Evolutionary conservation across 2,113 vertebrate genomes (phyloP).

Genomic region (Pelusios castaneus): DNA sequence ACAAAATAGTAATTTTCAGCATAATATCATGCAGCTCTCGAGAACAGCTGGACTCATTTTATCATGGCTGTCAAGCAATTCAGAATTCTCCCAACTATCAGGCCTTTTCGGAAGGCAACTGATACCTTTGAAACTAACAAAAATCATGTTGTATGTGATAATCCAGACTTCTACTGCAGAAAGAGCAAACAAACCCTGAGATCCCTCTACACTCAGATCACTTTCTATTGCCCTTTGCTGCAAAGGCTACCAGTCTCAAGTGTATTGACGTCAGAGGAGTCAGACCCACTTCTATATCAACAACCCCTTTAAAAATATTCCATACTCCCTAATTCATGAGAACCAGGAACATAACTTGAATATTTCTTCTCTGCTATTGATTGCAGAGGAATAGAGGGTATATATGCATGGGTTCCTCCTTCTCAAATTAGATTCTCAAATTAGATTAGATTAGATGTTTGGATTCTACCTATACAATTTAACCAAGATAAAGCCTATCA

Average conservation of each 20-base stretch:
- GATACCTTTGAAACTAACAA: neutral
- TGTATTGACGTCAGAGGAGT: conserved; percentile 1
- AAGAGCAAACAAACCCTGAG: neutral
- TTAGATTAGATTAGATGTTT: no score
- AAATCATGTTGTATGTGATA: neutral
- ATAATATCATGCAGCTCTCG: neutral
- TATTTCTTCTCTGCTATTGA: neutral
- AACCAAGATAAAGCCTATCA: conserved; percentile 19
- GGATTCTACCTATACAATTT: conserved; percentile 14
- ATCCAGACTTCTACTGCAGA: neutral
- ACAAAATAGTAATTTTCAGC: conserved; percentile 29
- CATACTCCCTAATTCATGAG: neutral
- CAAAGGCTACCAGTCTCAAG: neutral
- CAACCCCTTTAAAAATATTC: neutral
- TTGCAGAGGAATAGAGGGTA: conserved; percentile 6
- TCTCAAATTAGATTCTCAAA: fast-evolving
- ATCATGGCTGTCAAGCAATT: neutral
- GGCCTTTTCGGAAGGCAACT: neutral
- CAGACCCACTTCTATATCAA: neutral
- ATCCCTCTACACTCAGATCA: neutral
- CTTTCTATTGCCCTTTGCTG: neutral
- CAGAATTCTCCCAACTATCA: neutral
- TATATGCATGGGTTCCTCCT: neutral
- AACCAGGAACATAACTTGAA: neutral
- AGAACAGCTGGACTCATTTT: conserved; percentile 26